A percentile compares a stretch with the other conserved stretches of the same genome.
phyloP scores from a whole-genome alignment of 1,140 invertebrate species.

The Bombyx mandarina region DNA sequence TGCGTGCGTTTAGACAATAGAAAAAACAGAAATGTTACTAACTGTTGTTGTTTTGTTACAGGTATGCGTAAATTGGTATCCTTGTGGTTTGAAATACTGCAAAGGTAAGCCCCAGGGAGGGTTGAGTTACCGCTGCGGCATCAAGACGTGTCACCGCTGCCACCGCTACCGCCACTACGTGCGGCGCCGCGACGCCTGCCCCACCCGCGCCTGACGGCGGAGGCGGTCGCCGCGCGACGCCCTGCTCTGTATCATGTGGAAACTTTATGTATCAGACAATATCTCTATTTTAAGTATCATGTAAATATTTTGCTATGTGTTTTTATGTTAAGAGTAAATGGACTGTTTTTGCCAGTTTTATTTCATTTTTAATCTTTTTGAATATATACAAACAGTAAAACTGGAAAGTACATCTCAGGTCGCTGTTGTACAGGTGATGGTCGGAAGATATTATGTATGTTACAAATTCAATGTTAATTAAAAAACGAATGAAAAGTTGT shows the following conservation, averaged over 20 bases:
- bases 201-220: slow-evolving; percentile 73
- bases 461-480: too few relatives aligned
- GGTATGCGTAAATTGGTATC: slow-evolving; percentile 91
- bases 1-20: background rate
- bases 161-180: slow-evolving; percentile 89
- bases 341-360: slow-evolving; percentile 9
- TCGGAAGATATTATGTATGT: too few relatives aligned
- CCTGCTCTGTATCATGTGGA: background rate
- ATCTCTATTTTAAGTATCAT: slow-evolving; percentile 5
- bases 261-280: slow-evolving; percentile 6
- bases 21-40: background rate
- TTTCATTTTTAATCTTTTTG: too few relatives aligned
- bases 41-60: slow-evolving; percentile 40
- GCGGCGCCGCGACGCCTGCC: slow-evolving; percentile 85
- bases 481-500: too few relatives aligned
- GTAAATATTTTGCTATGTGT: slow-evolving; percentile 31
- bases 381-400: too few relatives aligned
- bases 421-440: too few relatives aligned
- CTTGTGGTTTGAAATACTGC: slow-evolving; percentile 95
- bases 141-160: slow-evolving; percentile 94
- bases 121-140: slow-evolving; percentile 89
- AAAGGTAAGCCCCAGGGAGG: slow-evolving; percentile 76
- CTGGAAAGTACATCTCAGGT: too few relatives aligned
- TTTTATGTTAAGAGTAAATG: slow-evolving; percentile 18
- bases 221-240: slow-evolving; percentile 21